These are phyloP conservation scores for Cetoscarus ocellatus DNA, from an alignment of 2,797 vertebrate species.

Conservation along the genomic window DNA sequence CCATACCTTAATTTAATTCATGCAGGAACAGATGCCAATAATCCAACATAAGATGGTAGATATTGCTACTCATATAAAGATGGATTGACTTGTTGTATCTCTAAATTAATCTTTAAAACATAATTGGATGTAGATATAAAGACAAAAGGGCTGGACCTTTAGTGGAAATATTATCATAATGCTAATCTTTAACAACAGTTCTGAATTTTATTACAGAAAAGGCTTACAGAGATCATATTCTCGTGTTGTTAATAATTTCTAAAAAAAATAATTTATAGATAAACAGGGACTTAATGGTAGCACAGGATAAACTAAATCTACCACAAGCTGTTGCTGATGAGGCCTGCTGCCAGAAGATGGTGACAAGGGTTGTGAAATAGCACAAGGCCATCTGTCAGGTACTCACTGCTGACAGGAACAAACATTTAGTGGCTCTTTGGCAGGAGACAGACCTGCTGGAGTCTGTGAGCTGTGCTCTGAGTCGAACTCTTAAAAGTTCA, in stretches of 20 bases:
- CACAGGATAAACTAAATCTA: conserved; percentile 61
- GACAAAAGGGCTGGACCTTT: background rate
- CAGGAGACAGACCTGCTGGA: conserved; percentile 27
- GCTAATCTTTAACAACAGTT: background rate
- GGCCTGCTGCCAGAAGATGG: conserved; percentile 63
- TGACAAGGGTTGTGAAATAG: conserved; percentile 61
- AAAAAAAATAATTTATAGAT: background rate
- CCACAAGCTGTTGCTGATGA: conserved; percentile 63
- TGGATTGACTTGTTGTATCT: background rate
- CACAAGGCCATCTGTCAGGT: conserved; percentile 74
- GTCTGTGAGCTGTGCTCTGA: conserved; percentile 17
- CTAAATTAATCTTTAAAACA: background rate
- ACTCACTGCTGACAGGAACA: conserved; percentile 64
- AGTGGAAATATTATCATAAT: background rate
- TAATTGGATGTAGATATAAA: background rate
- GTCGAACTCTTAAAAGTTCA: conserved; percentile 39
- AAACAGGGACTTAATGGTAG: conserved; percentile 14
- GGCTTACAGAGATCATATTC: background rate
- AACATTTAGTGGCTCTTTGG: conserved; percentile 58
- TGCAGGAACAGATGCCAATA: background rate
- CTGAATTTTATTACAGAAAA: background rate
- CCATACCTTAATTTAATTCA: conserved; percentile 6
- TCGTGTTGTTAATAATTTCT: conserved; percentile 5
- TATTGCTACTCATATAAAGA: background rate
- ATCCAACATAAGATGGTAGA: background rate